A percentile compares a stretch with the other conserved stretches of the same genome.
Conservation (phyloP, 2,113 vertebrate genomes). For the Nyctereutes procyonoides region DNA sequence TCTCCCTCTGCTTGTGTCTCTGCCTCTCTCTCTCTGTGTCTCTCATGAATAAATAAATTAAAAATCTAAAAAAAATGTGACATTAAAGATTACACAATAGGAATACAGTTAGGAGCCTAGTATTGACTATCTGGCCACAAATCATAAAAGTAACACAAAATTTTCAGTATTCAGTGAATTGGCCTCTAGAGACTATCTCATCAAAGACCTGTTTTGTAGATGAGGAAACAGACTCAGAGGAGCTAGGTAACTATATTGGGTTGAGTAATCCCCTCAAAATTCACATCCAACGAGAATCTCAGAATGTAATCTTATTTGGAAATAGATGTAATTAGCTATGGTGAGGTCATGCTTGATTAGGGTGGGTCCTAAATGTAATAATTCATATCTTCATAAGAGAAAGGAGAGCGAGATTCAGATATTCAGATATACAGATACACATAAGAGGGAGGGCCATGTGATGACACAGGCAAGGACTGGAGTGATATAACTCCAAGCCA, state of each 20-base stretch:
- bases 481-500: not conserved
- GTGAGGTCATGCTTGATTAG: not conserved
- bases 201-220: not conserved
- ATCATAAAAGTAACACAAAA: not conserved
- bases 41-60: no score
- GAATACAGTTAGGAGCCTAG: not conserved
- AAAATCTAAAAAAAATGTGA: not conserved
- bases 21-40: no score
- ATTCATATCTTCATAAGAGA: not conserved
- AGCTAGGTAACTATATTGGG: not conserved
- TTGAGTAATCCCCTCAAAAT: not conserved
- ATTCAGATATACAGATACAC: not conserved
- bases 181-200: not conserved
- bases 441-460: not conserved
- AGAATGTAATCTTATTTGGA: not conserved
- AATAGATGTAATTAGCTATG: not conserved
- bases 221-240: not conserved
- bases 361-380: not conserved
- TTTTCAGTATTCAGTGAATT: not conserved
- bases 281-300: not conserved
- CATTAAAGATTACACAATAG: not conserved
- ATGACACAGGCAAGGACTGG: not conserved
- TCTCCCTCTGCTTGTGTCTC: no score
- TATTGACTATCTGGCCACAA: not conserved
- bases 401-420: not conserved